Evolutionary conservation across 2,888 invertebrate genomes (phyloP), one percentile per base, ranked within the genome.

Genomic region (Lasius platythorax): DNA sequence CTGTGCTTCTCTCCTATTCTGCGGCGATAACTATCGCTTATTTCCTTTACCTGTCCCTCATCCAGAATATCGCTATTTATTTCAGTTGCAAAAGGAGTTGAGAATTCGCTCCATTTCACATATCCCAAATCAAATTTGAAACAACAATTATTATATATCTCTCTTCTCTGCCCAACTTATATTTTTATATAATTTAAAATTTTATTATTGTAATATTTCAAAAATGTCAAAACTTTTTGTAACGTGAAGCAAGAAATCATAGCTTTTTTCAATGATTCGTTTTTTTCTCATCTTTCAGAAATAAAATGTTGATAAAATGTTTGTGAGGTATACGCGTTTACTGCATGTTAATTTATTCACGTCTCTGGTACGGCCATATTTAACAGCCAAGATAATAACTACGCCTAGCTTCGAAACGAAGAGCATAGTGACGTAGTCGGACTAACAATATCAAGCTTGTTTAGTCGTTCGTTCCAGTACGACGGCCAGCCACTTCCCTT

Each of bases 391-490:
- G 79, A 81, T 81, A 81, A 81, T 72, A 61, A 72, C 72, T 46
- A 79, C 58, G 61, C 61, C 61, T 46, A 72, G 73, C 61, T 50
- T 61, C 72, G 79, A 79, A 53, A 58, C 46, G 79, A 81, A 81
- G 63, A 73, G 73, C 79, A 61, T 46, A 50, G 73, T 61, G 46
- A 37, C 73, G 37, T 43, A 79, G 79, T 81, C 61, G 61, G 33
- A 72, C 46, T 72, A 81, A 81, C 79, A 73, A 72, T 72, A 81
- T 81, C 72, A 72, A 81, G 61, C 79, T 73, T 81, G 79, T 81
- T 81, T 81, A 81, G 79, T 63, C 61, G 79, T 50, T 72, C 79
- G 79, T 81, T 81, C 79, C 79, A 81, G 73, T 37, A 46, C 79
- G 79, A 70, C 79, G 61, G 33, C 79, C 61, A 63, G 61, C 61